Evolutionary conservation across 1,140 invertebrate species (phyloP).

Genomic region (Vollenhovia emeryi): DNA sequence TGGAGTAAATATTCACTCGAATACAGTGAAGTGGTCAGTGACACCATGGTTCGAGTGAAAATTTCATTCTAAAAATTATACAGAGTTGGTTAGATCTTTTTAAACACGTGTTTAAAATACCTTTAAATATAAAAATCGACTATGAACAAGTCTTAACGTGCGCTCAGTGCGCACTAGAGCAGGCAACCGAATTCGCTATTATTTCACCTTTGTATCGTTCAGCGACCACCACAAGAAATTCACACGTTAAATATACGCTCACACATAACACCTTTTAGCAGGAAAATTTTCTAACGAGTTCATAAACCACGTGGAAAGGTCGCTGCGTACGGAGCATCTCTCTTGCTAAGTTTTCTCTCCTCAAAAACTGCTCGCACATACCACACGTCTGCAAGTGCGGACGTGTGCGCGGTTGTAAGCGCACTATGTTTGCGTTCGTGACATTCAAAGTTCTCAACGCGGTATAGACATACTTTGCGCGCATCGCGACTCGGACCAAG

Average conservation of each 20-base stretch:
- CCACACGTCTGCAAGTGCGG: background rate
- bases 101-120: no score
- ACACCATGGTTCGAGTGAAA: no score
- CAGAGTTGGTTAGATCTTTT: no score
- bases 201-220: background rate
- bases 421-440: conserved; percentile 20
- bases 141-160: no score
- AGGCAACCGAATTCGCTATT: no score
- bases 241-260: background rate
- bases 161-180: no score
- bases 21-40: no score
- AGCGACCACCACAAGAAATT: background rate
- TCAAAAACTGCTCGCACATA: conserved; percentile 27
- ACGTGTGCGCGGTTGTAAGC: background rate
- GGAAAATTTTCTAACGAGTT: background rate
- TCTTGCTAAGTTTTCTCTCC: background rate
- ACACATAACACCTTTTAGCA: background rate
- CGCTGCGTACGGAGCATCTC: background rate
- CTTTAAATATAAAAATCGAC: no score
- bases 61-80: no score
- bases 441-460: conserved; percentile 44
- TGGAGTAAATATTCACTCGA: no score
- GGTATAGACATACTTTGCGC: conserved; percentile 9
- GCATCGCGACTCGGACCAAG: background rate
- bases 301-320: background rate